Conservation (phyloP, 2,113 vertebrate genomes). For the Carassius gibelio region DNA sequence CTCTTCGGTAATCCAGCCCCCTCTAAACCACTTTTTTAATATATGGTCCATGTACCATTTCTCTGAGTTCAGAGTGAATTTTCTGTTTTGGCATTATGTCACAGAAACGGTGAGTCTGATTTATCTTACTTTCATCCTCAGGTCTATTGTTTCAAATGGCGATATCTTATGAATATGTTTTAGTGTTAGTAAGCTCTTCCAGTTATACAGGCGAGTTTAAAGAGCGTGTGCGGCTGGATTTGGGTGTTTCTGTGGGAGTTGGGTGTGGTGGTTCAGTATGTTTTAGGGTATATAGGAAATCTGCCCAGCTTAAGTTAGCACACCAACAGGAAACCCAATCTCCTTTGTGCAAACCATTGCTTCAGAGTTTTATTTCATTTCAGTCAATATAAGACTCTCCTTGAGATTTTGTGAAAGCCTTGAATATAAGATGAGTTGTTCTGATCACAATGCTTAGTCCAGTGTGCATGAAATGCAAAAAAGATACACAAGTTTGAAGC, state of each 20-base stretch:
- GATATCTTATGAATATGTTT: not conserved
- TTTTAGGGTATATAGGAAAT: conserved; percentile 21
- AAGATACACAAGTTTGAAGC: too few relatives aligned
- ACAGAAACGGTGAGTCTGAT: not conserved
- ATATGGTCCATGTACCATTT: not conserved
- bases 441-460: not conserved
- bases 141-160: not conserved
- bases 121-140: not conserved
- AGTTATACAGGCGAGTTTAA: not conserved
- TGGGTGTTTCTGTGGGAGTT: conserved; percentile 20
- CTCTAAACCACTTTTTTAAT: not conserved
- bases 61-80: not conserved
- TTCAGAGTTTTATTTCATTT: not conserved
- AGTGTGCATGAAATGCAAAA: not conserved
- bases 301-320: conserved; percentile 41
- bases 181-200: not conserved
- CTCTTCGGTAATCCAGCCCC: not conserved
- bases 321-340: not conserved
- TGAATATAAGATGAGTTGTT: not conserved
- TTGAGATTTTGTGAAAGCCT: not conserved
- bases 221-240: conserved; percentile 15
- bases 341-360: not conserved
- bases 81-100: not conserved
- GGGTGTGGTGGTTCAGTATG: conserved; percentile 43
- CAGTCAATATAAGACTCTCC: too few relatives aligned